Conservation (phyloP, 2,113 vertebrate species). For the Hemichromis elongatus region DNA sequence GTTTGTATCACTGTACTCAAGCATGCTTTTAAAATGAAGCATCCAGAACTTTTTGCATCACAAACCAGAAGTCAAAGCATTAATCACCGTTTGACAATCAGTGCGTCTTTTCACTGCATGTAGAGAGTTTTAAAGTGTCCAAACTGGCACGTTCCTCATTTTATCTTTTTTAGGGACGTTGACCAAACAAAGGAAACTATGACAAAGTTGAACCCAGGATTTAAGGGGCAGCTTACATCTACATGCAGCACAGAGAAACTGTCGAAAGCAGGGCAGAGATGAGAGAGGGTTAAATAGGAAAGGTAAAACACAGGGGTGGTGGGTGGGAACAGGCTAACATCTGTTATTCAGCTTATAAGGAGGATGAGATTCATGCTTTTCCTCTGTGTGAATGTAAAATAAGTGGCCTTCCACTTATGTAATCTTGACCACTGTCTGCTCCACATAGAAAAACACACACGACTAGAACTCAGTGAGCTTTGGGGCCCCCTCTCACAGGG, state of each 20-base stretch:
- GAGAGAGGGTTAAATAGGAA: background rate
- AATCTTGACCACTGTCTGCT: background rate
- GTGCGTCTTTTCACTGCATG: background rate
- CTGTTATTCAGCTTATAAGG: conserved; percentile 33
- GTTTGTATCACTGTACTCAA: background rate
- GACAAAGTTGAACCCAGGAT: background rate
- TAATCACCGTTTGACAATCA: background rate
- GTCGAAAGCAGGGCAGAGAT: background rate
- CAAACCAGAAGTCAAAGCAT: background rate
- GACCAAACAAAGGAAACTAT: background rate
- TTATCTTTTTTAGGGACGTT: background rate
- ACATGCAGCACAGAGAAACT: background rate
- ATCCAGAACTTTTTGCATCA: background rate
- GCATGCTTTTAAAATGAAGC: background rate
- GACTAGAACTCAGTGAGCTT: conserved; percentile 4
- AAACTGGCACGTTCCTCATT: background rate
- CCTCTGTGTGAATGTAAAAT: conserved; percentile 35
- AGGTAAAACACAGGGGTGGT: background rate
- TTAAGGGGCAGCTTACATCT: background rate
- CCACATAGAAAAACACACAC: background rate
- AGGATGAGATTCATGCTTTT: conserved; percentile 20
- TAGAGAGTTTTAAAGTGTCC: background rate
- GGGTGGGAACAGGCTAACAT: conserved; percentile 14
- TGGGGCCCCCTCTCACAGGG: background rate
- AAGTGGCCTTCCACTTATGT: conserved; percentile 3